Percentiles rank a stretch among this genome's conserved stretches.
phyloP scores from a whole-genome alignment of 2,113 vertebrate species.

The Xiphorhynchus elegans region DNA sequence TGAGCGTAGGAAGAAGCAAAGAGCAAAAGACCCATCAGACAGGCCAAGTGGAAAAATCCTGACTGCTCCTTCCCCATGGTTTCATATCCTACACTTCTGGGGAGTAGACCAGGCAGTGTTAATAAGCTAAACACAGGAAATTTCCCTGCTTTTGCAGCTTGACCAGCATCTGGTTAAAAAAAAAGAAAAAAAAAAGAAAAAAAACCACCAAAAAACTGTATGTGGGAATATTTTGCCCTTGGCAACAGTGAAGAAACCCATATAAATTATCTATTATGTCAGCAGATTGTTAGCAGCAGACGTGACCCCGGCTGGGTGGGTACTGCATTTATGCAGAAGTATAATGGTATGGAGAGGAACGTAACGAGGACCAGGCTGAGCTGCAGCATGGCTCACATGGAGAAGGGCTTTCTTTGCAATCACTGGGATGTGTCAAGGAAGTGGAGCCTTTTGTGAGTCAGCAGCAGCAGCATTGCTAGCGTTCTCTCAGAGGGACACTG shows the following conservation, averaged over 20 bases:
- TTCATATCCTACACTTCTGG: neutral
- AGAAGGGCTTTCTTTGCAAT: conserved; percentile 23
- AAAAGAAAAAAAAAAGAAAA: neutral
- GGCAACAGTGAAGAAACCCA: conserved; percentile 28
- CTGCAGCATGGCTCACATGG: neutral
- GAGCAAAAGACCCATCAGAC: neutral
- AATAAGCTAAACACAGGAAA: neutral
- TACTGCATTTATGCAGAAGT: neutral
- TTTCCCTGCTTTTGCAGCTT: neutral
- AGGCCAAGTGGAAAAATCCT: neutral
- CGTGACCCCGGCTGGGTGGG: conserved; percentile 45
- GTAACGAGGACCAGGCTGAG: conserved; percentile 56
- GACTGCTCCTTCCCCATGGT: neutral
- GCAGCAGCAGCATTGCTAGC: neutral
- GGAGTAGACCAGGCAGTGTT: neutral
- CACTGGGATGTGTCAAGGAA: conserved; percentile 53
- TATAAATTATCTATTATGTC: conserved; percentile 53
- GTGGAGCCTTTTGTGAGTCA: conserved; percentile 33
- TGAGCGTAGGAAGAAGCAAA: neutral
- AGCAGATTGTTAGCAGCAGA: conserved; percentile 58
- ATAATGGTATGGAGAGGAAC: neutral
- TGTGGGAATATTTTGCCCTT: conserved; percentile 48
- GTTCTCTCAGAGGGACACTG: neutral
- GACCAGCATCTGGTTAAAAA: neutral
- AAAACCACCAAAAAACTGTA: neutral